Evolutionary conservation across 1,140 invertebrate genomes (phyloP).

Genomic region (Trinorchestia longiramus): DNA sequence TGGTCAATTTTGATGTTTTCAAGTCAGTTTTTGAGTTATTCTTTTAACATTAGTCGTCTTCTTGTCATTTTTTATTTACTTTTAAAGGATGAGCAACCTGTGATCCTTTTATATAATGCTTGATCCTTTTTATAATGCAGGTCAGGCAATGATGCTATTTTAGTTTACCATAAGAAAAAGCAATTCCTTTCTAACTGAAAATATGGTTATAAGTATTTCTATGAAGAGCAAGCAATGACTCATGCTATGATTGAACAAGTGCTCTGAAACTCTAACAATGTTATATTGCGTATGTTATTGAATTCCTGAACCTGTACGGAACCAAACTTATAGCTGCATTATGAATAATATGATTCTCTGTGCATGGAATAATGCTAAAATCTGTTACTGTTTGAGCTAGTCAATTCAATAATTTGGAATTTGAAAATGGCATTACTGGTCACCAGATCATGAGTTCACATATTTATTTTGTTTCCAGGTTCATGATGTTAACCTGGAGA

Average conservation of each 20-base stretch:
- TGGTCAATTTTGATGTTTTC: too few relatives aligned
- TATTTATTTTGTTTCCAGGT: conserved; percentile 7
- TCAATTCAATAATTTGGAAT: not conserved
- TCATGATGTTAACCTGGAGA: not conserved
- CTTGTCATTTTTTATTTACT: too few relatives aligned
- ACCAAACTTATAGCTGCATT: not conserved
- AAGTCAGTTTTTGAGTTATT: too few relatives aligned
- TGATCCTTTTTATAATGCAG: too few relatives aligned
- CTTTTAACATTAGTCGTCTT: too few relatives aligned
- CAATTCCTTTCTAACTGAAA: not conserved
- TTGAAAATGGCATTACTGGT: not conserved
- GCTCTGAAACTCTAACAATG: not conserved
- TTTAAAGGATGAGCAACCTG: too few relatives aligned
- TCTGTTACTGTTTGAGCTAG: not conserved
- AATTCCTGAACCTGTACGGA: not conserved
- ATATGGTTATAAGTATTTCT: not conserved
- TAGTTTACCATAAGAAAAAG: not conserved
- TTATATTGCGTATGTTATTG: not conserved
- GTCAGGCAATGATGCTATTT: not conserved
- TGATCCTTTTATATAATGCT: too few relatives aligned
- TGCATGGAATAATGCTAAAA: not conserved
- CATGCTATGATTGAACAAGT: not conserved
- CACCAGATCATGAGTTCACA: not conserved
- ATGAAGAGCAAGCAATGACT: not conserved
- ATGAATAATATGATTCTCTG: not conserved